Percentiles rank a stretch among this genome's conserved stretches.
Evolutionary conservation across 2,797 vertebrate species (phyloP).

Genomic region (Melanotaenia boesemani): DNA sequence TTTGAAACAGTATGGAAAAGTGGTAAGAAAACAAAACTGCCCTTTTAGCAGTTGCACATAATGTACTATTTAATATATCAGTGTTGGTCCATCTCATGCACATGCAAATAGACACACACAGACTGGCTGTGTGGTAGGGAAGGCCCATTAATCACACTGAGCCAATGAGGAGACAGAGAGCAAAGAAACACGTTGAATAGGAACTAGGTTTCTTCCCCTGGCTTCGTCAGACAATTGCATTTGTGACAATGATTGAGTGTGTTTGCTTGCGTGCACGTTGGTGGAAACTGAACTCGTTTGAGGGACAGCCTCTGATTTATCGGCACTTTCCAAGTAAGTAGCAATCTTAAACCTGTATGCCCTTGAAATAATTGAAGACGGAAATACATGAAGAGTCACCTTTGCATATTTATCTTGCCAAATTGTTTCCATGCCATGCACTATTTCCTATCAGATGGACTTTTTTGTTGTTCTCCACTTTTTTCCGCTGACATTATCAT

Average conservation of each 20-base stretch:
- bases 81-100: constrained; percentile 9
- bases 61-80: constrained; percentile 9
- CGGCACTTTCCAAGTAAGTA: constrained; percentile 49
- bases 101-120: constrained; percentile 1
- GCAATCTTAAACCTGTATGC: constrained; percentile 29
- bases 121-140: constrained; percentile 29
- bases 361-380: constrained; percentile 43
- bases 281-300: constrained; percentile 47
- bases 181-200: constrained; percentile 63
- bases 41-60: constrained; percentile 20
- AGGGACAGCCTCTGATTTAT: constrained; percentile 45
- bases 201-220: constrained; percentile 71
- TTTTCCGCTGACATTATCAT: background rate
- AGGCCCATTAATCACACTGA: constrained; percentile 68
- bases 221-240: constrained; percentile 65
- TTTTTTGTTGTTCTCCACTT: background rate
- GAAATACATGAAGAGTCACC: background rate
- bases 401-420: constrained; percentile 9
- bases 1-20: background rate
- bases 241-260: constrained; percentile 67
- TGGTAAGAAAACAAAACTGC: constrained; percentile 8
- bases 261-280: constrained; percentile 54
- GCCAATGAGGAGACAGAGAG: constrained; percentile 64
- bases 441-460: background rate
- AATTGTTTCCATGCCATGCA: constrained; percentile 9